These are phyloP conservation scores for Phthorimaea operculella DNA, from an alignment of 1,140 invertebrate species.

Conservation along the genomic window DNA sequence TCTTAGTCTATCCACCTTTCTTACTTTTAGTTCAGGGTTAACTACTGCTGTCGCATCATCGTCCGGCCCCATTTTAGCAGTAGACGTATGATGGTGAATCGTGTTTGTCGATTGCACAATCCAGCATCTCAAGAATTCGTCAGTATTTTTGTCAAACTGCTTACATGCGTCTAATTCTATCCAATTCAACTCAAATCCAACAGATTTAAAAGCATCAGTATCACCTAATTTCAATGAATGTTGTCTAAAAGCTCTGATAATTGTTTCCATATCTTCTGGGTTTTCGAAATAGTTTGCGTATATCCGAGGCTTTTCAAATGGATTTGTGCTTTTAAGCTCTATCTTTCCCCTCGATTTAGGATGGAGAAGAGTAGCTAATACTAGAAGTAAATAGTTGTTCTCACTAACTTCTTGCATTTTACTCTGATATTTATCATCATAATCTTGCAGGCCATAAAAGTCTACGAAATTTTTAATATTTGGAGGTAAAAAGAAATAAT, in stretches of 20 bases:
- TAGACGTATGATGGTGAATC: constrained; percentile 71
- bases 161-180: constrained; percentile 41
- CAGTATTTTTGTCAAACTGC: constrained; percentile 35
- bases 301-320: constrained; percentile 70
- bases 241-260: constrained; percentile 67
- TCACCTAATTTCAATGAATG: constrained; percentile 51
- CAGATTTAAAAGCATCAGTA: constrained; percentile 52
- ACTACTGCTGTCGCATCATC: constrained; percentile 71
- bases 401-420: constrained; percentile 21
- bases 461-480: constrained; percentile 8
- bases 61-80: constrained; percentile 73
- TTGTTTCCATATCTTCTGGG: constrained; percentile 59
- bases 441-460: constrained; percentile 3
- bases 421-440: constrained; percentile 7
- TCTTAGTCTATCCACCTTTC: constrained; percentile 69
- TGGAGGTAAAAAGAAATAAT: constrained; percentile 11
- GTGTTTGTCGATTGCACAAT: constrained; percentile 44
- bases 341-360: constrained; percentile 70
- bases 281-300: constrained; percentile 73
- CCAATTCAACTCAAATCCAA: constrained; percentile 35
- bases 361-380: constrained; percentile 52
- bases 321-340: constrained; percentile 64
- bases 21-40: constrained; percentile 69
- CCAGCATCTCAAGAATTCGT: constrained; percentile 65
- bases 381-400: constrained; percentile 11